Base-by-base conservation (phyloP, 2,888 invertebrate species). In the Timandra comae region DNA sequence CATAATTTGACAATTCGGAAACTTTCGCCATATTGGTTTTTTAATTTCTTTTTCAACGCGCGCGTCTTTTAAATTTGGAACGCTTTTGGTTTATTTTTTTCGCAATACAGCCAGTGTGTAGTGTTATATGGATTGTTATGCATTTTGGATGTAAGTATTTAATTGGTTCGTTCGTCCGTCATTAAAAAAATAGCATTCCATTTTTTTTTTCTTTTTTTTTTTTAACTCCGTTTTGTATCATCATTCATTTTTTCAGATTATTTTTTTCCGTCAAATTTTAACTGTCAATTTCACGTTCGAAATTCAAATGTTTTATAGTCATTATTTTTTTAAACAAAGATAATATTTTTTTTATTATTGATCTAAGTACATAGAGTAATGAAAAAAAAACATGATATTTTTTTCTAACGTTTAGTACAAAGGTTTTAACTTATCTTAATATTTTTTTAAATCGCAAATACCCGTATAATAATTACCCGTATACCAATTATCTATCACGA, bases 401-500 rank as follows among this genome's bases (percentile, higher is more conserved):
- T n/a, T n/a, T n/a, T n/a, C n/a, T n/a, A n/a, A n/a, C n/a, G n/a
- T n/a, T n/a, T n/a, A n/a, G n/a, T n/a, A n/a, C n/a, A n/a, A n/a
- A 20, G 33, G 16, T 39, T 36, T 32, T 40, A 16, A 16, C n/a
- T n/a, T n/a, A n/a, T n/a, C n/a, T n/a, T n/a, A 16, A 16, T 29
- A 35, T 47, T 49, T 58, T 56, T 63, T 57, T 50, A 54, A 63
- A 62, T 53, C 57, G 58, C 55, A 57, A 65, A 68, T 51, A 55
- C 66, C 69, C 61, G 73, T 65, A 78, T 78, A 70, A 66, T 72
- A 74, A 69, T 63, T 50, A 72, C 80, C 81, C 77, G 77, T 77
- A 82, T 77, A 74, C 66, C 70, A 78, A 81, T 80, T 81, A 79
- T 78, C 81, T 80, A 80, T 75, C 80, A 78, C 84, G 82, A 85